Base-by-base conservation (phyloP, 2,113 vertebrate genomes). In the Fukomys damarensis region DNA sequence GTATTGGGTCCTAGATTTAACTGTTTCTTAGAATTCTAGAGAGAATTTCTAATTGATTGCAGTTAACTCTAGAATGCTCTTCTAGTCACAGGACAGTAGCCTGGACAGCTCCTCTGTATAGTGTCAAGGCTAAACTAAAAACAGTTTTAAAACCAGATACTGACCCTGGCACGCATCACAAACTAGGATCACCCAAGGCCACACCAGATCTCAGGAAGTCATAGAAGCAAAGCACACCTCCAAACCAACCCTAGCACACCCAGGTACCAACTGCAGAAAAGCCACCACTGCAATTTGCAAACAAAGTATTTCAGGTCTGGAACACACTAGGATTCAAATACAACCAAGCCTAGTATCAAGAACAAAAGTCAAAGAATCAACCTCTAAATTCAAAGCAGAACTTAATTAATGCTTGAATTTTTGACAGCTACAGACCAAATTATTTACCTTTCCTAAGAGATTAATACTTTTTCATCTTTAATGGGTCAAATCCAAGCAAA, bases 321-420 rank as follows among this genome's bases (percentile, higher is more conserved):
- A 70, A 22, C 32, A 70, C 14, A 81, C 52, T 10, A 85, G 9
- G 28, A 91, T 68, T 95, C n/a, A 96, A 77, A 94, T 61, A 86
- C 8, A 92, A 58, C 43, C 12, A 92, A 82, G 89, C 84, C 61
- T 63, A 58, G 35, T 35, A 91, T 35, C 3, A 26, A 52, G 32
- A 41, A 41, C 91, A 96, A 94, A 96, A 63, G 74, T 88, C 41
- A 92, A 41, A 70, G 54, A 3, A 90, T 85, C 24, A 95, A 79
- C 49, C 56, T 94, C 59, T 94, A 93, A 94, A 88, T 58, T 93
- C 72, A 96, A 91, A 91, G 70, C 24, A 92, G 35, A 68, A 80
- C 68, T 95, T 85, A 89, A 5, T 68, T 59, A 93, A 72, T 52
- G 49, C 17, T 43, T 89, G 30, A 66, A 80, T 80, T 96, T 94